Evolutionary conservation across 2,113 vertebrate species (phyloP).

Genomic region (Synodontis membranacea): DNA sequence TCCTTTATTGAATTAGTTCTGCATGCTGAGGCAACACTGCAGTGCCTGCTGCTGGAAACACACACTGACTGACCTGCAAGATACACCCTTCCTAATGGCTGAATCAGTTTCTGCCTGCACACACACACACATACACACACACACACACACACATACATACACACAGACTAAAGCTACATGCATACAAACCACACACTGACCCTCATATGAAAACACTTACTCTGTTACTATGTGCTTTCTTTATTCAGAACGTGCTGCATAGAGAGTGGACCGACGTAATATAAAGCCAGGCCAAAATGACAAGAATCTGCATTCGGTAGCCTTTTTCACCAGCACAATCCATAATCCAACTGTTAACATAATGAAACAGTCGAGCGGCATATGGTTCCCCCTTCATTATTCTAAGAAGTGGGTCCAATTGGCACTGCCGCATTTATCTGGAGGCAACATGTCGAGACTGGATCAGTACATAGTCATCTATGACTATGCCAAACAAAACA

Average conservation of each 20-base stretch:
- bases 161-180: slow-evolving; percentile 13
- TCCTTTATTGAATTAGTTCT: slow-evolving; percentile 49
- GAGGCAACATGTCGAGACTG: slow-evolving; percentile 52
- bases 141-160: not conserved
- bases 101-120: slow-evolving; percentile 9
- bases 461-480: slow-evolving; percentile 24
- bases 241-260: not conserved
- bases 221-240: not conserved
- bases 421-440: slow-evolving; percentile 49
- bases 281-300: slow-evolving; percentile 23
- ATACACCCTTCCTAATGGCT: slow-evolving; percentile 20
- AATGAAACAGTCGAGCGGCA: slow-evolving; percentile 55
- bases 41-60: slow-evolving; percentile 31
- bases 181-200: slow-evolving; percentile 3
- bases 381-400: slow-evolving; percentile 48
- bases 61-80: slow-evolving; percentile 20
- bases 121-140: not conserved
- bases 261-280: not conserved
- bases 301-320: not conserved
- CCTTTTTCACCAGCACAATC: slow-evolving; percentile 18
- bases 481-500: slow-evolving; percentile 48
- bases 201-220: not conserved
- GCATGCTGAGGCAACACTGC: slow-evolving; percentile 44
- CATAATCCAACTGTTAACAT: slow-evolving; percentile 46
- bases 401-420: slow-evolving; percentile 56